Base-by-base conservation (phyloP, 2,797 vertebrate species). In the Lagorchestes hirsutus region DNA sequence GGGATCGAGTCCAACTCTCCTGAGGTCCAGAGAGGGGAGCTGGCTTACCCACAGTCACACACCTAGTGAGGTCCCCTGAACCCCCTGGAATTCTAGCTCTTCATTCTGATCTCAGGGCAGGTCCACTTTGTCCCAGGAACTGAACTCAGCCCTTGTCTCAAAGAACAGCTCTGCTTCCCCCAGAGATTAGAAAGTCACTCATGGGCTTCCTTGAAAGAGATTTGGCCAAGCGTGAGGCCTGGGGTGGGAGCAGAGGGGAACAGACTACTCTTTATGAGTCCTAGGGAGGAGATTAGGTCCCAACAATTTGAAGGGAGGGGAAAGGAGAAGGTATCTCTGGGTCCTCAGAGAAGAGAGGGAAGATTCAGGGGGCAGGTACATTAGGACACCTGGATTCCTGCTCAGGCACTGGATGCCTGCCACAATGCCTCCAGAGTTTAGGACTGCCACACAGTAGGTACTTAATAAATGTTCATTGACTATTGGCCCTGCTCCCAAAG, bases 141-240 rank as follows among this genome's bases (percentile, higher is more conserved):
- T 18, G 52, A 52, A 52, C 90, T n/a, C 90, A 52, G 31, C 13
- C 31, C 29, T 67, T 34, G 4, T 67, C 59, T 14, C 5, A 8
- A n/a, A 14, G 34, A 18, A 67, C 1, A 67, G 34, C 62, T 67
- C 34, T 67, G 5, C 1, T 14, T 62, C 59, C 58, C 4, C 34
- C 59, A 62, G 24, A 90, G 40, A 11, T 9, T 54, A 12, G 57
- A 56, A 14, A 4, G 82, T 27, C 28, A n/a, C n/a, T 9, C 24
- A 0, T 57, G 0, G 29, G 22, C 90, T 34, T 56, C 34, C 54
- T 74, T 0, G 0, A n/a, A 74, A 87, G 54, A 40, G 57, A 28
- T 8, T 12, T 3, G 3, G 92, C 24, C 31, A 54, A 52, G 14
- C 40, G 11, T 55, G 56, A 57, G 57, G 27, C 57, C 13, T 22